These are phyloP conservation scores for Molanna angustata DNA, from an alignment of 2,888 invertebrate genomes.

Conservation along the genomic window DNA sequence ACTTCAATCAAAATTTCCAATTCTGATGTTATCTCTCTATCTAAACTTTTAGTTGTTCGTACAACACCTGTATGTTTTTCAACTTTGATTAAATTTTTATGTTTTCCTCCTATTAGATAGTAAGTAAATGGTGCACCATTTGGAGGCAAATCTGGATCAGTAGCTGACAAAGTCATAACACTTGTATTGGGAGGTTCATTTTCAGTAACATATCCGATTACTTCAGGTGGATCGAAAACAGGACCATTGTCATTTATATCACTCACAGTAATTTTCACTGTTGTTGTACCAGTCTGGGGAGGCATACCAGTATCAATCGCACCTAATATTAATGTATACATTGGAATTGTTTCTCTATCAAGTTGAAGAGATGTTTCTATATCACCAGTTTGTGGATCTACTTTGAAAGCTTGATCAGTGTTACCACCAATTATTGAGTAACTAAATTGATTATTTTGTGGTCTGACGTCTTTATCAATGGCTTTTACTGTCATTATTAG, in stretches of 20 bases:
- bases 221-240: slow-evolving; percentile 67
- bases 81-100: slow-evolving; percentile 71
- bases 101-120: slow-evolving; percentile 72
- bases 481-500: slow-evolving; percentile 78
- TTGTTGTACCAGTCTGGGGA: slow-evolving; percentile 88
- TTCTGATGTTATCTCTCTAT: slow-evolving; percentile 76
- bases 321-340: slow-evolving; percentile 75
- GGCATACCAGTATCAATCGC: slow-evolving; percentile 88
- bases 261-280: slow-evolving; percentile 72
- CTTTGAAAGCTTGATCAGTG: slow-evolving; percentile 77
- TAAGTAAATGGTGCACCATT: slow-evolving; percentile 91
- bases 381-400: slow-evolving; percentile 82
- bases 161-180: slow-evolving; percentile 81
- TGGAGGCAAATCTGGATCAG: slow-evolving; percentile 84
- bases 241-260: slow-evolving; percentile 96
- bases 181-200: slow-evolving; percentile 82
- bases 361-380: slow-evolving; percentile 73
- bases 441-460: slow-evolving; percentile 88
- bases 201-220: slow-evolving; percentile 78
- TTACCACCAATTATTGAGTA: slow-evolving; percentile 88
- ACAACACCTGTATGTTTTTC: slow-evolving; percentile 79
- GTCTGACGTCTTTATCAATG: slow-evolving; percentile 85
- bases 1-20: slow-evolving; percentile 78
- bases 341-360: slow-evolving; percentile 76
- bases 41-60: slow-evolving; percentile 73